Base-by-base conservation (phyloP, 2,888 invertebrate species). In the Antheraea yamamai region DNA sequence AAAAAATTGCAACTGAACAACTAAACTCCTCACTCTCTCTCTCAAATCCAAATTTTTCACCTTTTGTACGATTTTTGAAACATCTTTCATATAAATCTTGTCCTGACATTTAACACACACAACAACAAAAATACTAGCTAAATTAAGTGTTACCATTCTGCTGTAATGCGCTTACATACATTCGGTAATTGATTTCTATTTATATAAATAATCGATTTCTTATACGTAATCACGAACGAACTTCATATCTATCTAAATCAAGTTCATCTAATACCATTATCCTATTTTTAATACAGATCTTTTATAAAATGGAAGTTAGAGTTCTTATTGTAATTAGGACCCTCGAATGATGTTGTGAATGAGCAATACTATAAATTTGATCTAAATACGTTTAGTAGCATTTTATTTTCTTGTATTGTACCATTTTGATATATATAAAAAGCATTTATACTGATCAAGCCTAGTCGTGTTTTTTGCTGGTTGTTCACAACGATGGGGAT, bases 351-450 rank as follows among this genome's bases (percentile, higher is more conserved):
- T 66, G 64, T 66, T 30, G 6, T 30, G 64, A 16, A 16, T 30
- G 16, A 66, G 16, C 64, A 66, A 61, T 61, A 61, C 61, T 23
- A 61, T 61, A 61, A 66, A 66, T 20, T 66, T 66, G 16, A 66
- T 66, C 16, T 66, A 26, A 30, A 16, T 66, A 30, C 26, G 16
- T 66, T 66, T 30, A 30, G 30, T 66, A 30, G 14, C 30, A 26
- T 26, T 64, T 66, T 66, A 30, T 66, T 66, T 66, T 66, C 64
- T 66, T 66, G 30, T 30, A 26, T 14, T 66, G 26, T 64, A 66
- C 64, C 64, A 66, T 30, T 66, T 66, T 30, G 14, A 66, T 30
- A 66, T 66, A 66, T 30, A 66, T 30, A 66, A 66, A 66, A 66
- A 66, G 30, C 16, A 16, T 66, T 30, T 66, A 66, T 66, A 30